Conservation (phyloP, 2,888 invertebrate species). For the Tenthredo notha region DNA sequence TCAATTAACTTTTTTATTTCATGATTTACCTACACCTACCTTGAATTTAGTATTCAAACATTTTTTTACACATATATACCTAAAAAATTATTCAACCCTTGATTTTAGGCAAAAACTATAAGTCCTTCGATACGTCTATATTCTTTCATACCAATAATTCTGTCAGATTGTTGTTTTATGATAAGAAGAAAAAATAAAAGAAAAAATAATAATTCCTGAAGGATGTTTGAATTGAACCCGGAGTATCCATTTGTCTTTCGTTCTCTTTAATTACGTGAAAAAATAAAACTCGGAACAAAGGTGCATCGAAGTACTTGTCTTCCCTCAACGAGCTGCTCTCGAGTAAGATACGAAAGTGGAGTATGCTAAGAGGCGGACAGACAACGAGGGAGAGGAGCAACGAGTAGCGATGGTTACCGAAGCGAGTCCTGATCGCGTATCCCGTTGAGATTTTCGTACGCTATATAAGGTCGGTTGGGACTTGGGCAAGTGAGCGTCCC, state of each 20-base stretch:
- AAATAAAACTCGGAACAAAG: conserved; percentile 22
- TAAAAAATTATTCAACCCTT: not conserved
- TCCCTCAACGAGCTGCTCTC: conserved; percentile 38
- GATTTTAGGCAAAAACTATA: not conserved
- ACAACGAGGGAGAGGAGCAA: not conserved
- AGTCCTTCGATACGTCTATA: not conserved
- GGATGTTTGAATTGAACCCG: not conserved
- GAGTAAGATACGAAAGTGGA: conserved; percentile 43
- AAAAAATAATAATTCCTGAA: not conserved
- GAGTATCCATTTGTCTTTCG: conserved; percentile 34
- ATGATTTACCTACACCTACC: conserved; percentile 53
- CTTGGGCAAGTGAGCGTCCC: conserved; percentile 15
- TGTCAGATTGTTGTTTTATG: not conserved
- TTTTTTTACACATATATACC: not conserved
- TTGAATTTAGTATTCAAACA: conserved; percentile 25
- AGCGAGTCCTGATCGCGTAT: conserved; percentile 44
- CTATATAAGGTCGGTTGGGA: conserved; percentile 4
- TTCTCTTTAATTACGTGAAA: conserved; percentile 37
- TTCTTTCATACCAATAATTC: not conserved
- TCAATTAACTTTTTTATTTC: conserved; percentile 75
- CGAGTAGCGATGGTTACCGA: conserved; percentile 31
- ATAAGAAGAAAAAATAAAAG: too few species aligned
- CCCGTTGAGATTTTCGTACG: conserved; percentile 33
- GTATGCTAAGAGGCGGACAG: conserved; percentile 42
- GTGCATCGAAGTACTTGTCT: conserved; percentile 50